phyloP scores from a whole-genome alignment of 2,797 vertebrate species.

The Urocyon cinereoargenteus region DNA sequence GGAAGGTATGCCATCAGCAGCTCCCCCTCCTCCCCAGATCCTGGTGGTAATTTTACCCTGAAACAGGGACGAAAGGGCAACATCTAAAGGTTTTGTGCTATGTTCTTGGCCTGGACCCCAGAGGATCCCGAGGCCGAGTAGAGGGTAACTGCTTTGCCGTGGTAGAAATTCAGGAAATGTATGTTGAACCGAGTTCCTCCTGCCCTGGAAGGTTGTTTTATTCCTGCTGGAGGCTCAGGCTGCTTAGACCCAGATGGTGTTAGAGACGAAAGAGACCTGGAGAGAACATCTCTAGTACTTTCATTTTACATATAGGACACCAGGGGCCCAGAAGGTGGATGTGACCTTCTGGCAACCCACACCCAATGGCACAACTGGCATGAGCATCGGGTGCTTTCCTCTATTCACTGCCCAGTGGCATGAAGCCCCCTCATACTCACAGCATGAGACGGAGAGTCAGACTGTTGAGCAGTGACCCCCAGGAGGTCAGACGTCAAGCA shows the following conservation, averaged over 20 bases:
- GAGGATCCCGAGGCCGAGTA: neutral
- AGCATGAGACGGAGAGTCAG: neutral
- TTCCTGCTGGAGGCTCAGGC: neutral
- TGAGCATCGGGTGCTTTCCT: rapidly evolving
- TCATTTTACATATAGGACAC: neutral
- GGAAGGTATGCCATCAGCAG: neutral
- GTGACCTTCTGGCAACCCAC: neutral
- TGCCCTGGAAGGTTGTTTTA: neutral
- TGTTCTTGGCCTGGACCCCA: neutral
- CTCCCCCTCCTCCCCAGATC: neutral
- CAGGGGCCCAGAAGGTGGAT: neutral
- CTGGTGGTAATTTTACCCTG: neutral
- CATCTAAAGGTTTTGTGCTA: neutral
- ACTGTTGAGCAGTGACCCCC: neutral
- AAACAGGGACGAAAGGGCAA: neutral
- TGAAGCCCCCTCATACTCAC: rapidly evolving
- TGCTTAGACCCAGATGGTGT: neutral
- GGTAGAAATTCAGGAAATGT: neutral
- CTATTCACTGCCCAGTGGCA: neutral
- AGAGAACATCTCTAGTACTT: neutral
- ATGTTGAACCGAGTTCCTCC: neutral
- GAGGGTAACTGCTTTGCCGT: neutral
- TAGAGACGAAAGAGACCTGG: neutral
- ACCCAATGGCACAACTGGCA: neutral
- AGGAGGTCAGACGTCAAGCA: neutral